Percentiles rank a stretch among this genome's conserved stretches.
Conservation (phyloP, 2,113 vertebrate genomes). For the Eubucco bourcierii region DNA sequence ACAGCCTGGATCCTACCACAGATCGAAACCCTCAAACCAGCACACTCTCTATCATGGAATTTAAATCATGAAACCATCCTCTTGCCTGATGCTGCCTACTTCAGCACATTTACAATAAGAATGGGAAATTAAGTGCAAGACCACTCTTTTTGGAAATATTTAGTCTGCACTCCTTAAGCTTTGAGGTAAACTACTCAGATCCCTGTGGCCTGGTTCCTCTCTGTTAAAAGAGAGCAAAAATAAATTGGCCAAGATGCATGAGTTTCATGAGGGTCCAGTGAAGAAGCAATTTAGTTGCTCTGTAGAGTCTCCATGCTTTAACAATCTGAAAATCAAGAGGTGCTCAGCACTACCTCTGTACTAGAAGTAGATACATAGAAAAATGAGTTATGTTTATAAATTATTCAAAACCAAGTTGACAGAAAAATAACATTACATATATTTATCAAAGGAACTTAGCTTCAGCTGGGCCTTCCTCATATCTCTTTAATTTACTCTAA, state of each 20-base stretch:
- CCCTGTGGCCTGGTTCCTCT: not conserved
- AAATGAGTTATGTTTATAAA: not conserved
- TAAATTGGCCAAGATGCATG: not conserved
- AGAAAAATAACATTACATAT: not conserved
- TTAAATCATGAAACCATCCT: not conserved
- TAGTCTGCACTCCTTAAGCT: not conserved
- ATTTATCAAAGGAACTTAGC: not conserved
- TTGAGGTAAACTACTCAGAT: not conserved
- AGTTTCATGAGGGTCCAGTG: not conserved
- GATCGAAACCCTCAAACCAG: not conserved
- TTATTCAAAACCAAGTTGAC: not conserved
- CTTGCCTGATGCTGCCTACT: not conserved
- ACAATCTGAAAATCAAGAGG: not conserved
- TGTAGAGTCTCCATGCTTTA: not conserved
- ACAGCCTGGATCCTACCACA: not conserved
- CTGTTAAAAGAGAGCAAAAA: conserved; percentile 1
- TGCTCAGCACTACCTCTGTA: not conserved
- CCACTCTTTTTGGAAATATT: not conserved
- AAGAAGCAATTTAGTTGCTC: not conserved
- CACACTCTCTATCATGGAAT: not conserved
- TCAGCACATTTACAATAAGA: not conserved
- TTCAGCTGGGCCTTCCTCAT: not conserved
- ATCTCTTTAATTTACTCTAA: not conserved
- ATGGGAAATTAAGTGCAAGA: not conserved
- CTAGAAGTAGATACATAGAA: not conserved